Evolutionary conservation across 2,113 vertebrate species (phyloP).

Genomic region (Pteropus alecto): DNA sequence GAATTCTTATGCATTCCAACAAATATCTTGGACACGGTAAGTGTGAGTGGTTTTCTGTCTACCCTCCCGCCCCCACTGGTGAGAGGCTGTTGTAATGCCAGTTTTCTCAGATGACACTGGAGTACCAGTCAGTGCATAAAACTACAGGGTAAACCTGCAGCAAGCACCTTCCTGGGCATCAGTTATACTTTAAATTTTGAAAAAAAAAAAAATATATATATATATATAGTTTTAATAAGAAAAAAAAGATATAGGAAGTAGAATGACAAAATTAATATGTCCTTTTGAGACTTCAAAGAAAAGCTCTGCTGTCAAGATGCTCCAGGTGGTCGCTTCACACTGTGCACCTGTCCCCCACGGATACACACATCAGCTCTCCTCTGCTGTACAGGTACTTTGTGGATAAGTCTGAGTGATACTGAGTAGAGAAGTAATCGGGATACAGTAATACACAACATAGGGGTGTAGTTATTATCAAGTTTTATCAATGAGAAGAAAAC

Average conservation of each 20-base stretch:
- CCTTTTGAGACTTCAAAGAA: neutral
- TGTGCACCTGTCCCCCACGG: rapidly evolving
- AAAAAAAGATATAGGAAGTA: neutral
- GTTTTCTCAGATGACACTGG: neutral
- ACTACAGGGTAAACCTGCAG: neutral
- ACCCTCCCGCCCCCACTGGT: rapidly evolving
- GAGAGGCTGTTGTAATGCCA: neutral
- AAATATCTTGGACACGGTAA: neutral
- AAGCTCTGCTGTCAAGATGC: neutral
- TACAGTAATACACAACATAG: no score
- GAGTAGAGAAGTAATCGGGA: neutral
- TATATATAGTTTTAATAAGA: no score
- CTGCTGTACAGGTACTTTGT: neutral
- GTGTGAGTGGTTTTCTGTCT: neutral
- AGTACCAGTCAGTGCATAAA: neutral
- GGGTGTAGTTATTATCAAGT: neutral
- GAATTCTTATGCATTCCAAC: neutral
- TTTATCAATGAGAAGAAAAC: neutral
- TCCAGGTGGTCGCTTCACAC: neutral
- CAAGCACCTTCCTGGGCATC: neutral
- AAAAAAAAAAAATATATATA: neutral
- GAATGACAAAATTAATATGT: neutral
- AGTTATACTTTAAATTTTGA: neutral
- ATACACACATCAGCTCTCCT: neutral
- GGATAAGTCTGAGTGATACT: neutral